A percentile compares a stretch with the other conserved stretches of the same genome.
Evolutionary conservation across 37 sponge, comb jelly and placozoan genomes (phyloP).

Genomic region (Ephydatia muelleri): DNA sequence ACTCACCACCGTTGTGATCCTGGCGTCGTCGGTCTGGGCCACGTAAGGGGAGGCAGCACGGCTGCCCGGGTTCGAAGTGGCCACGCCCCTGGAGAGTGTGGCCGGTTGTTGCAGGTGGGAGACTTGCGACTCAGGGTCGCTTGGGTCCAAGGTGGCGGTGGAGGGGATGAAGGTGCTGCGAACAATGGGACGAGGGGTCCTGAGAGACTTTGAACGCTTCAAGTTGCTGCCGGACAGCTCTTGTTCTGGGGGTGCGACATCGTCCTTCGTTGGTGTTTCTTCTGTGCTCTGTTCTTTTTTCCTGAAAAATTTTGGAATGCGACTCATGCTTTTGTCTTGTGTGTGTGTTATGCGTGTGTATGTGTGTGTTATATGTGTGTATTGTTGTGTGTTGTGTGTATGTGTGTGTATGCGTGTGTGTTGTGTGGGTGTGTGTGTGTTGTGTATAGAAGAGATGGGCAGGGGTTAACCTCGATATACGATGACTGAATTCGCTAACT

Average conservation of each 20-base stretch:
- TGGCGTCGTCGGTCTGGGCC: not conserved
- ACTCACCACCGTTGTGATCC: not conserved
- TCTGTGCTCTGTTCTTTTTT: not conserved
- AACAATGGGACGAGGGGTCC: not conserved
- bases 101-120: not conserved
- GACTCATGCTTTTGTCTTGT: not conserved
- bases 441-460: too few relatives aligned
- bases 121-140: not conserved
- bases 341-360: not conserved
- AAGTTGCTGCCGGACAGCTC: not conserved
- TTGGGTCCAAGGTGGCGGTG: not conserved
- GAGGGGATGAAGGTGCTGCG: not conserved
- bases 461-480: not conserved
- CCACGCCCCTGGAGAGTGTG: not conserved
- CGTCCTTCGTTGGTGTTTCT: not conserved
- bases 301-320: slow-evolving; percentile 20
- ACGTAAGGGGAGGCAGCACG: not conserved
- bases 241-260: not conserved
- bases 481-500: not conserved
- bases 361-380: too few relatives aligned
- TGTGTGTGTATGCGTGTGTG: not conserved
- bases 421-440: not conserved
- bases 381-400: not conserved
- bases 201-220: slow-evolving; percentile 17
- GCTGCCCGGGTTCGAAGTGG: not conserved